Base-by-base conservation (phyloP, 2,113 vertebrate genomes). In the Gavialis gangeticus region DNA sequence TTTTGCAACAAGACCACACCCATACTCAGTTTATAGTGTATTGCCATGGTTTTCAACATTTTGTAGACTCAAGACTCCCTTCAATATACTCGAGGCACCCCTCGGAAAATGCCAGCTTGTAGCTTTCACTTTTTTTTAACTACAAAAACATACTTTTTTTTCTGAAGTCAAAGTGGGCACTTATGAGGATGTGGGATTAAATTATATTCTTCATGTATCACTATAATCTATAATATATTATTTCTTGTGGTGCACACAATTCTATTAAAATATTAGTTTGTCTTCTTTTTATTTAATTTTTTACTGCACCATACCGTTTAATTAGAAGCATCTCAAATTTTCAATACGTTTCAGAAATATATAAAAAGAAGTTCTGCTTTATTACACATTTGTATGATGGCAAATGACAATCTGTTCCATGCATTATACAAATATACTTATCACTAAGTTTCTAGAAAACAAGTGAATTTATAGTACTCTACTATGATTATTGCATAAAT, bases 321-420 rank as follows among this genome's bases (percentile, higher is more conserved):
- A 82, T 91, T 78, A 83, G 93, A 77, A 78, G 24, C 55, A 84
- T 15, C 60, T 88, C 25, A 85, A 95, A 78, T 81, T 89, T 78
- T 87, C 84, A 76, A 25, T 18, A 89, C 67, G 58, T 66, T 69
- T 66, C 87, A 91, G 34, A 92, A 91, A 87, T 56, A 81, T 10
- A 87, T 56, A 37, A 88, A 69, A 59, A 59, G 24, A 16, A 28
- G 22, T 22, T 67, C 56, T 94, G 79, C 12, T 85, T 94, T 57
- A 60, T 57, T 55, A 63, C 6, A 69, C 2, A 15, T 71, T 66
- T 79, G 28, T 60, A 37, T 71, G 28, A 79, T 79, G 46, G 75
- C 22, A n/a, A 75, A 46, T 1, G 67, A 66, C 60, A 85, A 58
- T 27, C 81, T 60, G n/a, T 64, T 4, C 6, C 46, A 9, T 3